phyloP scores from a whole-genome alignment of 2,888 invertebrate species.

The Scaptomyza tumidula region DNA sequence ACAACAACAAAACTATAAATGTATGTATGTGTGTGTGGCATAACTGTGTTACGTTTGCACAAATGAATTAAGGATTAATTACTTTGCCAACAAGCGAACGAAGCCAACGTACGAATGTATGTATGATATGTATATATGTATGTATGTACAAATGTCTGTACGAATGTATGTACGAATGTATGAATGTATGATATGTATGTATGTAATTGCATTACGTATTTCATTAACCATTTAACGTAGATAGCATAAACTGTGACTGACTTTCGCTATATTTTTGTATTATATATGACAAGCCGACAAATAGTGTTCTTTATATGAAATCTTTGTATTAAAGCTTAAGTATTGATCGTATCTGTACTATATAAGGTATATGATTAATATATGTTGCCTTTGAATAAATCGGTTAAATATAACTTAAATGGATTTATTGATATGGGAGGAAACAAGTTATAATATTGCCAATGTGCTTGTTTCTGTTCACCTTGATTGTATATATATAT shows the following conservation, averaged over 20 bases:
- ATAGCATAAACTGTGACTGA: constrained; percentile 3
- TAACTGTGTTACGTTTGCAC: constrained; percentile 20
- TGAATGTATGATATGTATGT: neutral
- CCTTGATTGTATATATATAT: no score
- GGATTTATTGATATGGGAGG: no score
- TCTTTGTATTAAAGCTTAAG: no score
- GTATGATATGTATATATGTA: neutral
- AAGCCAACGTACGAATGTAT: neutral
- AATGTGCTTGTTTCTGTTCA: no score
- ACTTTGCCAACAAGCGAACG: constrained; percentile 3
- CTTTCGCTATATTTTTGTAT: constrained; percentile 1
- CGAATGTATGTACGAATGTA: neutral
- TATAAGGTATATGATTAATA: no score
- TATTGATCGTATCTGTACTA: no score
- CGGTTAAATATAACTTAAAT: no score
- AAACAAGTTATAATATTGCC: no score
- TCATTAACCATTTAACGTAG: constrained; percentile 13
- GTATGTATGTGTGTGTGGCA: constrained; percentile 3
- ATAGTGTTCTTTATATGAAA: neutral
- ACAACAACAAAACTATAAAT: neutral
- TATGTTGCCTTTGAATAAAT: no score
- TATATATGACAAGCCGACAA: neutral
- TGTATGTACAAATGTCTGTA: neutral
- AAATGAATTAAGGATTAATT: constrained; percentile 28
- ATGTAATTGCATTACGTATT: constrained; percentile 22